Conservation (phyloP, 2,888 invertebrate species). For the Muschampia plurimacula region DNA sequence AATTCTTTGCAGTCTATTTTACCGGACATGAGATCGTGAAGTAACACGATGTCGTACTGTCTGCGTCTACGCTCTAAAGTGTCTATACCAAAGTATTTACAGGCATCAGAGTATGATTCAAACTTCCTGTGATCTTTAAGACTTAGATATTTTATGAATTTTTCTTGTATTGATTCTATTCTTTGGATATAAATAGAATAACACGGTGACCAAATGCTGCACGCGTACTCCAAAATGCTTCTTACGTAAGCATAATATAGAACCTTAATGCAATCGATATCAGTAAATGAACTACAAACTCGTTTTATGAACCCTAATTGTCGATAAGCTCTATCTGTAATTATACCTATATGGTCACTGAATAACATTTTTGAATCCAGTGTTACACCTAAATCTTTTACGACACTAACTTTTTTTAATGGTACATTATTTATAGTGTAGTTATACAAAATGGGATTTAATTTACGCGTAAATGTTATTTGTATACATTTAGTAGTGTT, state of each 20-base stretch:
- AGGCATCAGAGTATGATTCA: constrained; percentile 1
- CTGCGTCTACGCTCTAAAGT: background rate
- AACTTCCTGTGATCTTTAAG: background rate
- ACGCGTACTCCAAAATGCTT: constrained; percentile 23
- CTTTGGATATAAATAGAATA: constrained; percentile 11
- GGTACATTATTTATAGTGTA: background rate
- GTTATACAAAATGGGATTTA: background rate
- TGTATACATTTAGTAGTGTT: background rate
- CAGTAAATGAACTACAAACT: constrained; percentile 11
- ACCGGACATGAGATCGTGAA: background rate
- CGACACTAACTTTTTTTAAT: constrained; percentile 7
- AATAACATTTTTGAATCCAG: constrained; percentile 19
- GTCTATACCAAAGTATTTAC: constrained; percentile 8
- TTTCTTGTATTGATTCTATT: constrained; percentile 24
- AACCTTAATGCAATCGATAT: constrained; percentile 3
- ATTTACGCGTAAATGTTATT: constrained; percentile 7
- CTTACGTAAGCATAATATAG: constrained; percentile 24
- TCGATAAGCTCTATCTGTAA: constrained; percentile 14
- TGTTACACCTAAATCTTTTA: constrained; percentile 21
- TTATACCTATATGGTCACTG: constrained; percentile 14
- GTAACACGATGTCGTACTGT: background rate
- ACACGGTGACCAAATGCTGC: constrained; percentile 14
- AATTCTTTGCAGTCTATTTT: background rate
- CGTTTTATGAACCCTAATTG: constrained; percentile 30
- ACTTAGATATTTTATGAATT: constrained; percentile 10